Base-by-base conservation (phyloP, 1,140 invertebrate species). In the Meloidogyne hapla region DNA sequence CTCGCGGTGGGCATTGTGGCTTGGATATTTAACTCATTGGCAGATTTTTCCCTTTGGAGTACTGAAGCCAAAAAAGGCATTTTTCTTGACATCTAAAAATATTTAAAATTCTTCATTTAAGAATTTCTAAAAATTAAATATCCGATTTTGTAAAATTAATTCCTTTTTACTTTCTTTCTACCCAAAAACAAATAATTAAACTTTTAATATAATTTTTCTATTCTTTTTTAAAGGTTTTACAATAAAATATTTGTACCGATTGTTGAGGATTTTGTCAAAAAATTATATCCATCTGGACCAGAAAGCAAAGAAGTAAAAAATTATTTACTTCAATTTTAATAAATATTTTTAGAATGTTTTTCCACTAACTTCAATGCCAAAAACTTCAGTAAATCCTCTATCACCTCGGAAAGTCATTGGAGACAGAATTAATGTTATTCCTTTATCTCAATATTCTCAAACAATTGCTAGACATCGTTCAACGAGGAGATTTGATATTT, bases 261-360 rank as follows among this genome's bases (percentile, higher is more conserved):
- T 15, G 76, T 77, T 13, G 83, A 87, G 66, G 82, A 83, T 25
- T 83, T 82, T 48, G 83, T 85, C 10, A 85, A 87, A 45, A 75
- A 69, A 40, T 56, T 85, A 28, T 67, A 83, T 72, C 81, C 82
- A 38, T 9, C 79, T 9, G 69, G 56, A 23, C 13, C 56, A 33
- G 83, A 85, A 21, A 40, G 56, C 33, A 84, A 84, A 74, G 81
- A 82, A 64, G 81, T 82, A 28, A n/a, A 79, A 62, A 25, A 18
- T 33, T 38, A 56, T 5, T 28, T 78, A 23, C 4, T 38, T 45
- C n/a, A n/a, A 48, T 78, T 64, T 21, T 26, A 21, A 63, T 28
- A 38, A 64, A 10, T 56, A n/a, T 64, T 64, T 83, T 77, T 74
- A 83, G 81, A 84, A 83, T 56, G 48, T 75, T 33, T 25, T 72